These are phyloP conservation scores for Chanos chanos DNA, from an alignment of 2,797 vertebrate genomes.

Conservation along the genomic window DNA sequence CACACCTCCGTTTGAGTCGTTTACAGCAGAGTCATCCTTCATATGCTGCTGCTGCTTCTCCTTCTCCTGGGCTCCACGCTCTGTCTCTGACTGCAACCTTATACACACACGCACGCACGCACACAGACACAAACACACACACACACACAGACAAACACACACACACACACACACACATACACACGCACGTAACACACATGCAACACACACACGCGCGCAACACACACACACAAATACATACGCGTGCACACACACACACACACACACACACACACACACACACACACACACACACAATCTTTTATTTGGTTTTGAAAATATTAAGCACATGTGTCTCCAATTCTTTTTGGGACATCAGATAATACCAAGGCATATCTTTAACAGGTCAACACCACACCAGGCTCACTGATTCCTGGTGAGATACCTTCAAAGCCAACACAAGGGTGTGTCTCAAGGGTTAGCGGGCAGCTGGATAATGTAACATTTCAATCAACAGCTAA, in stretches of 20 bases:
- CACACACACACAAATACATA: constrained; percentile 13
- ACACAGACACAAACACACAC: constrained; percentile 4
- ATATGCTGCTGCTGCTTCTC: constrained; percentile 50
- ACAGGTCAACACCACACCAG: no score
- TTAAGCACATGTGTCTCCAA: not conserved
- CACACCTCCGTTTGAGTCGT: constrained; percentile 19
- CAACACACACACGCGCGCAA: constrained; percentile 9
- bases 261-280: constrained; percentile 15
- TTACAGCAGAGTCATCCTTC: constrained; percentile 50
- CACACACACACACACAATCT: not conserved
- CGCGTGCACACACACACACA: not conserved
- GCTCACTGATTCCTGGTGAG: no score
- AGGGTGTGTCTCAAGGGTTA: not conserved
- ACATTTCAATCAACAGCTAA: constrained; percentile 21
- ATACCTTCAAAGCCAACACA: not conserved
- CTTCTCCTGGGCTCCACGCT: constrained; percentile 44
- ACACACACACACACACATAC: constrained; percentile 1
- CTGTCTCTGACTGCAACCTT: constrained; percentile 56
- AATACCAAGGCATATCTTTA: no score
- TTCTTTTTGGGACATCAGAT: no score
- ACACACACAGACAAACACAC: constrained; percentile 19
- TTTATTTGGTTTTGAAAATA: not conserved
- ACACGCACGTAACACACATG: constrained; percentile 13
- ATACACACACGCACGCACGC: constrained; percentile 27
- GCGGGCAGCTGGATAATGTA: constrained; percentile 6